phyloP scores from a whole-genome alignment of 2,113 vertebrate genomes.

The Picathartes gymnocephalus region DNA sequence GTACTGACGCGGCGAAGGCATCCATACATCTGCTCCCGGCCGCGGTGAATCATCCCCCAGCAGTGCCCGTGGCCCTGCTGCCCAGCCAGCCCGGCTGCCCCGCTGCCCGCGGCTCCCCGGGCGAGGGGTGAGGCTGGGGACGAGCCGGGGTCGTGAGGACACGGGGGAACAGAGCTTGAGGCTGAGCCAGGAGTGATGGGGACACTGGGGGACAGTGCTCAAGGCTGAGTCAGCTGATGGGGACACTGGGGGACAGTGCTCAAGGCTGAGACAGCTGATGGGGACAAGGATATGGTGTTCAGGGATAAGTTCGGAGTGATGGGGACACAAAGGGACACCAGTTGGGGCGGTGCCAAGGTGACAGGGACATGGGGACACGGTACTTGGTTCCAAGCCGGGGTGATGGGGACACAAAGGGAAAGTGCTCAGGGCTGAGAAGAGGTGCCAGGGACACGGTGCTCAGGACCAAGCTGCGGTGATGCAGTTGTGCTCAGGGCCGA shows the following conservation, averaged over 20 bases:
- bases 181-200: background rate
- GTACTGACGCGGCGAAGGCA: constrained; percentile 17
- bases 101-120: background rate
- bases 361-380: background rate
- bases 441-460: background rate
- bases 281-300: background rate
- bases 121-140: background rate
- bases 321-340: background rate
- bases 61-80: background rate
- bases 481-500: background rate
- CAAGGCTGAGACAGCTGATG: background rate
- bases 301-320: background rate
- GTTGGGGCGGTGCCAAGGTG: rapidly evolving
- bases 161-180: background rate
- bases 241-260: background rate
- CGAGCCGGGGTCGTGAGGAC: background rate
- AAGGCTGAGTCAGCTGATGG: background rate
- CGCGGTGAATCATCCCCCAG: constrained; percentile 37
- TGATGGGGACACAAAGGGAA: background rate
- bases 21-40: constrained; percentile 24
- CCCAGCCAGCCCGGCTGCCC: background rate
- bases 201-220: background rate
- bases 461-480: background rate
- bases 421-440: background rate
- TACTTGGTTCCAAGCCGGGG: no score